These are phyloP conservation scores for Hydropotes inermis DNA, from an alignment of 2,113 vertebrate species.

Conservation along the genomic window DNA sequence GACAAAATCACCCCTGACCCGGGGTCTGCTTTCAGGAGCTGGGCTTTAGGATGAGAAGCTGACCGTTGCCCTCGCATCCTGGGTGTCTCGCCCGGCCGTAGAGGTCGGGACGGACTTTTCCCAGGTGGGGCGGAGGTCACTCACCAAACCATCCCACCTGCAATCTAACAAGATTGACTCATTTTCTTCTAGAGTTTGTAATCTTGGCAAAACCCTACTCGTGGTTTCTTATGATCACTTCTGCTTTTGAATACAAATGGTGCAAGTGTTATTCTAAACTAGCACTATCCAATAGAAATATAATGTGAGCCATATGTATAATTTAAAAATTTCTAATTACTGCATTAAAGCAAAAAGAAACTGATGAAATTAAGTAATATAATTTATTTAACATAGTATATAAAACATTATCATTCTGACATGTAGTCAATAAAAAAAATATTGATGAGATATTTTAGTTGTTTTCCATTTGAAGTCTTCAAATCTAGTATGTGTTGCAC, in stretches of 20 bases:
- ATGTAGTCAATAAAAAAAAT: neutral
- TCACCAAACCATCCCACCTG: neutral
- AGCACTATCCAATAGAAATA: neutral
- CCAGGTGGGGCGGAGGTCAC: neutral
- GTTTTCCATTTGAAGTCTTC: neutral
- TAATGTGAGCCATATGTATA: neutral
- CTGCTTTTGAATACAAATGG: slow-evolving; percentile 13
- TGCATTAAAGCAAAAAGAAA: neutral
- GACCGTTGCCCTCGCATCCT: neutral
- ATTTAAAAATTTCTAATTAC: neutral
- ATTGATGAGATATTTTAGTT: neutral
- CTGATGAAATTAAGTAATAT: neutral
- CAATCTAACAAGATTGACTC: neutral
- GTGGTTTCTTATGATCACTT: neutral
- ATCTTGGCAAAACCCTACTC: neutral
- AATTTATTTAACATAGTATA: neutral
- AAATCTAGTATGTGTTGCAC: neutral
- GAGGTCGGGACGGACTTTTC: neutral
- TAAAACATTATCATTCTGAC: neutral
- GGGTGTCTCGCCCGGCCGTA: accelerated
- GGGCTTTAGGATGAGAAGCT: neutral
- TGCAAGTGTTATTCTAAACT: neutral
- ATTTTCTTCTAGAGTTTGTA: neutral
- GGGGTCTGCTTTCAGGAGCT: neutral
- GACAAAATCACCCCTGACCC: neutral